These are phyloP conservation scores for Metridium senile DNA, from an alignment of 92 coral and sea anemone genomes.

Conservation along the genomic window DNA sequence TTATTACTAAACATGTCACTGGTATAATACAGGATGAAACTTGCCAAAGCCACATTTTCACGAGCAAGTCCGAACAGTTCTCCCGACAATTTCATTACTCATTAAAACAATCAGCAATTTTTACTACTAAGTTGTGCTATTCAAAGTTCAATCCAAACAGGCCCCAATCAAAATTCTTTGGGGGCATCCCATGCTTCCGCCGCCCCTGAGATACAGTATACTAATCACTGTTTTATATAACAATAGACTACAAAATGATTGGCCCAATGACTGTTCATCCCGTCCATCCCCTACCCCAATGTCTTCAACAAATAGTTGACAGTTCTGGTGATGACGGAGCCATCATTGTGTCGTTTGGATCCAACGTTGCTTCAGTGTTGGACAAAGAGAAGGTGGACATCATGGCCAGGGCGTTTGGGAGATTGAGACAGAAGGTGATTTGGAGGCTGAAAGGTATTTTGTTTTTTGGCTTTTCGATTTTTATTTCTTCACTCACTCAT, in stretches of 20 bases:
- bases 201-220: neutral
- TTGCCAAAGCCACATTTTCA: neutral
- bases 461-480: neutral
- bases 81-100: too few relatives aligned
- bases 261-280: constrained; percentile 25
- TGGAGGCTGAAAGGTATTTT: constrained; percentile 12
- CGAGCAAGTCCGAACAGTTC: neutral
- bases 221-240: neutral
- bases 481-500: neutral
- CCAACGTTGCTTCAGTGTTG: constrained; percentile 34
- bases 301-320: constrained; percentile 22
- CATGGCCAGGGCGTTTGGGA: too few relatives aligned
- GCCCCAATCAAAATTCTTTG: neutral
- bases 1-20: neutral
- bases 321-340: too few relatives aligned
- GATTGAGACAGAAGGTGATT: too few relatives aligned
- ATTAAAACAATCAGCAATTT: too few relatives aligned
- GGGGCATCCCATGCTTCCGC: neutral
- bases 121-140: too few relatives aligned
- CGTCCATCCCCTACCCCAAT: constrained; percentile 27
- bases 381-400: constrained; percentile 41
- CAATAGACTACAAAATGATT: constrained; percentile 27
- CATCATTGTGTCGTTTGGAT: constrained; percentile 79
- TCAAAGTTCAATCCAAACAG: too few relatives aligned
- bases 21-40: neutral